Conservation (phyloP, 2,888 invertebrate species). For the Liposcelis brunnea region DNA sequence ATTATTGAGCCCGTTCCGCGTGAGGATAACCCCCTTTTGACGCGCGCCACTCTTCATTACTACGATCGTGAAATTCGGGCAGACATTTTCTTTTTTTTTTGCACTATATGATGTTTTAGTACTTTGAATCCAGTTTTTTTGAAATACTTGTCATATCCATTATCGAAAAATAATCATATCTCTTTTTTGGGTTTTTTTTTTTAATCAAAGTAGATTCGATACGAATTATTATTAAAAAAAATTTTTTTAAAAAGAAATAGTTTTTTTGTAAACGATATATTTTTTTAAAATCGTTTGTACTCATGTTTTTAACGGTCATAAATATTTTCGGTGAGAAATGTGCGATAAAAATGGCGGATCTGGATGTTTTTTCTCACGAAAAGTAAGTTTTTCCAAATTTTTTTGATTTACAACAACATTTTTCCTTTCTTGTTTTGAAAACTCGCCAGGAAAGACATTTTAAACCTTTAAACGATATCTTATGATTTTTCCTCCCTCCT, state of each 20-base stretch:
- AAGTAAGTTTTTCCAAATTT: constrained; percentile 29
- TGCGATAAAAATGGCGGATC: constrained; percentile 49
- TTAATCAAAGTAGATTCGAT: no score
- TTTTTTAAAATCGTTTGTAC: constrained; percentile 5
- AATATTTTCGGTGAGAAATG: constrained; percentile 26
- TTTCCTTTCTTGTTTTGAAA: background rate
- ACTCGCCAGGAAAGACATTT: background rate
- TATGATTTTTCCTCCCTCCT: background rate
- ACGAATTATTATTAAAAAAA: no score
- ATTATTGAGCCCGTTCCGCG: no score
- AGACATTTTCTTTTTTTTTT: constrained; percentile 3
- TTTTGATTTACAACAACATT: background rate
- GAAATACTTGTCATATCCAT: no score
- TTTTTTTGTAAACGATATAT: background rate
- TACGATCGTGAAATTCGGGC: constrained; percentile 1
- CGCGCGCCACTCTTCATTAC: background rate
- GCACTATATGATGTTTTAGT: constrained; percentile 1
- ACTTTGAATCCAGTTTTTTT: background rate
- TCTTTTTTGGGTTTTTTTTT: no score
- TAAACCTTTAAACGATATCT: background rate
- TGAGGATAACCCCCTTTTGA: no score
- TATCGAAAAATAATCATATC: no score
- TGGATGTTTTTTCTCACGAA: constrained; percentile 49
- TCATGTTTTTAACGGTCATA: constrained; percentile 9
- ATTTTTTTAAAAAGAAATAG: no score